Evolutionary conservation across 2,113 vertebrate genomes (phyloP), one percentile per base, ranked within the genome.

Genomic region (Crotalus tigris): DNA sequence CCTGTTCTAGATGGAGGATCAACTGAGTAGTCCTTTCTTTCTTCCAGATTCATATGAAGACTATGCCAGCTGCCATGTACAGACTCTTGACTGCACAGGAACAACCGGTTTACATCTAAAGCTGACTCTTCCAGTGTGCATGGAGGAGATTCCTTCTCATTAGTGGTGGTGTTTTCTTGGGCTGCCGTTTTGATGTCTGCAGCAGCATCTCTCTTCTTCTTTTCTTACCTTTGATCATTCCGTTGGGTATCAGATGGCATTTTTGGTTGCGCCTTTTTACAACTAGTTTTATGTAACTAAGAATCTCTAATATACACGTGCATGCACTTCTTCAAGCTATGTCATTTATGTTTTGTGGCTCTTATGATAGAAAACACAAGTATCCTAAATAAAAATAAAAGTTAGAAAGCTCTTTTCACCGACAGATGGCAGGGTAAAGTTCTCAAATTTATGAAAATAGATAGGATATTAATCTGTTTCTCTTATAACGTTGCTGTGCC

Each of bases 41-140:
- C 90, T 93, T 93, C 57, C 95, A 99, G 99, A 99, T 99, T 94
- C 99, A 99, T 96, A 99, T 99, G 99, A 99, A 99, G 98, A 99
- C 99, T 0, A 99, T 99, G 99, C 99, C 99, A 81, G 99, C 99
- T 39, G 99, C 99, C 95, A 99, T 99, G 99, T 99, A 99, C 97
- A 98, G 99, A 93, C 98, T 99, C 97, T 98, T 99, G 97, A 99
- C 99, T 0, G 99, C 99, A 0, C 99, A 99, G 97, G 99, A 99
- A 94, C 99, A 99, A 92, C 99, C 99, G 0, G 98, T 99, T 96
- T 99, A 99, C 98, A 99, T 99, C 98, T 99, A 97, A 99, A 96
- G 93, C 94, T 93, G 92, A 92, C 21, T 0, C 0, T 92, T 94
- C 94, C 49, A 26, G 93, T 93, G 26, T 97, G 97, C 97, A 98